phyloP scores from a whole-genome alignment of 2,797 vertebrate species.

The Pseudochirops corinnae region DNA sequence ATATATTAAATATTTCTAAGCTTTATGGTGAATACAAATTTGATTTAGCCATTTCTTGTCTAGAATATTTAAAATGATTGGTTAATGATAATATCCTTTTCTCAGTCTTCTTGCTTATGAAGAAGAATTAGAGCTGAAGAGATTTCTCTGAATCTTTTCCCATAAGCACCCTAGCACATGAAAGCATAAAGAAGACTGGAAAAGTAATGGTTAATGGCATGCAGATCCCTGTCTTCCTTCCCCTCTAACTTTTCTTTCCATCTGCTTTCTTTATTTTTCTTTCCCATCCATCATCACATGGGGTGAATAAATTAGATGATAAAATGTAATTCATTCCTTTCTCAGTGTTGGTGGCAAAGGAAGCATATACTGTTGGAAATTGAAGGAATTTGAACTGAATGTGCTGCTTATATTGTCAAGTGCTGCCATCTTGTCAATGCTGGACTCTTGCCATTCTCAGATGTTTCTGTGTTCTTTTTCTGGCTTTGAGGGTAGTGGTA shows the following conservation, averaged over 20 bases:
- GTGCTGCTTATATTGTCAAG: not conserved
- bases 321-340: conserved; percentile 65
- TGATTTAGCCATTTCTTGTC: conserved; percentile 80
- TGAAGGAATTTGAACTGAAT: conserved; percentile 75
- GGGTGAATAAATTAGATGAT: conserved; percentile 64
- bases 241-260: conserved; percentile 79
- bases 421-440: accelerated
- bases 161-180: conserved; percentile 83
- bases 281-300: conserved; percentile 78
- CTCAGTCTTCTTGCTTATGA: conserved; percentile 89
- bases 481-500: not conserved
- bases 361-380: conserved; percentile 55
- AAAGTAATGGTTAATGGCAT: conserved; percentile 92
- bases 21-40: conserved; percentile 68
- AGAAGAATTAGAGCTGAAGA: conserved; percentile 86
- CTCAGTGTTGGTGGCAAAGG: conserved; percentile 51
- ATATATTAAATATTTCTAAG: conserved; percentile 21
- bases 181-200: conserved; percentile 88
- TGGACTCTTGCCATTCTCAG: not conserved
- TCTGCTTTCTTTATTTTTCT: conserved; percentile 84
- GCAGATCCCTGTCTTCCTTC: conserved; percentile 84
- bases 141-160: conserved; percentile 86
- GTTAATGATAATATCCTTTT: conserved; percentile 88
- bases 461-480: not conserved
- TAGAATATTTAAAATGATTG: conserved; percentile 75